A percentile compares a stretch with the other conserved stretches of the same genome.
Conservation (phyloP, 2,888 invertebrate species). For the Luperina nickerlii region DNA sequence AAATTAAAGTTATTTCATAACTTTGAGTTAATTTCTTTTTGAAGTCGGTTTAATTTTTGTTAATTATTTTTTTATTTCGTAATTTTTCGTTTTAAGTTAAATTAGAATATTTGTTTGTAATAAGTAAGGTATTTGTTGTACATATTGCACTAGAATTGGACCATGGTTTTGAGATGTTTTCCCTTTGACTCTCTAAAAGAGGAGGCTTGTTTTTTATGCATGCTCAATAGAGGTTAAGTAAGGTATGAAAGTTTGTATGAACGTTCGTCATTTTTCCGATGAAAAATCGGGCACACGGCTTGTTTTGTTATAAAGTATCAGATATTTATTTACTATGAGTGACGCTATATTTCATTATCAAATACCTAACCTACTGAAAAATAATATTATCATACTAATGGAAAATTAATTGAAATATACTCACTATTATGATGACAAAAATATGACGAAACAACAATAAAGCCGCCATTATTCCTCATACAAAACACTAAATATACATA, state of each 20-base stretch:
- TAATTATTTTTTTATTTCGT: too few species aligned
- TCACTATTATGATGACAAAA: background rate
- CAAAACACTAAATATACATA: slow-evolving; percentile 39
- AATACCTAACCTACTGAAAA: background rate
- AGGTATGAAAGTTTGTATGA: background rate
- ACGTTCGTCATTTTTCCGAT: background rate
- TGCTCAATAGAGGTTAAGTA: background rate
- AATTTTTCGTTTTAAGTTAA: too few species aligned
- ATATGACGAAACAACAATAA: background rate
- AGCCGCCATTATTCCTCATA: slow-evolving; percentile 5
- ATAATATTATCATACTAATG: background rate
- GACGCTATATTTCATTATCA: background rate
- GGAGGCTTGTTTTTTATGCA: background rate
- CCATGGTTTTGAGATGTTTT: too few species aligned
- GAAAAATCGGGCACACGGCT: background rate
- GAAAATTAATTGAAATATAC: background rate
- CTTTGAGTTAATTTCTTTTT: too few species aligned
- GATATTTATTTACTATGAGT: background rate
- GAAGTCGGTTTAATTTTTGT: too few species aligned
- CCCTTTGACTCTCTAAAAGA: too few species aligned
- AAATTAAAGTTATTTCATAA: too few species aligned
- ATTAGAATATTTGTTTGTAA: too few species aligned
- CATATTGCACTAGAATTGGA: too few species aligned
- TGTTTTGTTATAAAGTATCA: background rate
- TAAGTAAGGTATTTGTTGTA: too few species aligned